Percentiles rank a stretch among this genome's conserved stretches.
These are phyloP conservation scores for Acrocephalus kingi DNA, from an alignment of 2,113 vertebrate genomes.

Conservation along the genomic window DNA sequence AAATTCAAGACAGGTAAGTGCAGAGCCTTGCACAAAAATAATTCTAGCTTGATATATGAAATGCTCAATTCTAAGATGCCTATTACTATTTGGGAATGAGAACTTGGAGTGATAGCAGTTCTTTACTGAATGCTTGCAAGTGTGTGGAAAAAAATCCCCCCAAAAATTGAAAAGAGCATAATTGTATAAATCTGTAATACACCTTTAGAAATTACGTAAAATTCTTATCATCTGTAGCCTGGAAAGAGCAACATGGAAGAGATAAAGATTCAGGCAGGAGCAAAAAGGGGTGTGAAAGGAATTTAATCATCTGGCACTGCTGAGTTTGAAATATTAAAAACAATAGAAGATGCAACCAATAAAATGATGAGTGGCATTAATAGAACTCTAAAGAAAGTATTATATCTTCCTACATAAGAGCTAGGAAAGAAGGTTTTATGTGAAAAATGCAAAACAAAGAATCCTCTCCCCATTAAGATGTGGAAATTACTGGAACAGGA, in stretches of 20 bases:
- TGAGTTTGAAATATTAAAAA: background rate
- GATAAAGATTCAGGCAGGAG: background rate
- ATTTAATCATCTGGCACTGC: background rate
- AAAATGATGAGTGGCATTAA: background rate
- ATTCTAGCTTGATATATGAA: background rate
- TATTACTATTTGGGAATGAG: background rate
- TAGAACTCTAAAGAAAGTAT: background rate
- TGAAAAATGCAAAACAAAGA: background rate
- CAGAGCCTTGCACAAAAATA: background rate
- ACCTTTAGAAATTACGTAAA: background rate
- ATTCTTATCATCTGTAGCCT: background rate
- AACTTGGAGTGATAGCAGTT: background rate
- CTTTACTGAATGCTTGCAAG: background rate
- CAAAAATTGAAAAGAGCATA: background rate
- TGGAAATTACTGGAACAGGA: background rate
- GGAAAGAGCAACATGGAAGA: background rate
- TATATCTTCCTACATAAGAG: background rate
- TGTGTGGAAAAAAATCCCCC: background rate
- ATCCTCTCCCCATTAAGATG: background rate
- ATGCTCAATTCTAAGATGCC: background rate
- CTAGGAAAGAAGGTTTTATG: background rate
- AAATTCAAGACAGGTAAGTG: background rate
- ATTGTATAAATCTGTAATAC: background rate
- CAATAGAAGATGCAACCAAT: background rate
- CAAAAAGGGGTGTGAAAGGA: background rate